Evolutionary conservation across 2,888 invertebrate species (phyloP), one percentile per base, ranked within the genome.

Genomic region (Onchidella celtica): DNA sequence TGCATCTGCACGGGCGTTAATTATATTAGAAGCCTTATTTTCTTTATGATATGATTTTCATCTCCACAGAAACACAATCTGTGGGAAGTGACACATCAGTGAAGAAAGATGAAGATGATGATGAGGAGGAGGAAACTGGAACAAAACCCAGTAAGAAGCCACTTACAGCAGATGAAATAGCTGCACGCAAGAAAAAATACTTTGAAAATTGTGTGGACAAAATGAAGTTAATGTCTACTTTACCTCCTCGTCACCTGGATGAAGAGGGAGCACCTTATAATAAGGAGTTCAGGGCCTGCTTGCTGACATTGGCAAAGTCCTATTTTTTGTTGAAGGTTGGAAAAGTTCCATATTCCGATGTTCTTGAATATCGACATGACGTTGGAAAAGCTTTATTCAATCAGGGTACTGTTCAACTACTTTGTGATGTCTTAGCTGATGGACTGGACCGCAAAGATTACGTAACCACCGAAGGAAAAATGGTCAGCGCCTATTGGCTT

Each of bases 291-390:
- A 34, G 81, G 47, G 40, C 59, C 14, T n/a, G 65, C 36, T 14
- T 81, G 21, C 69, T 81, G 0, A 55, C 21, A 17, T 38, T 81
- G 27, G 75, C 81, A n/a, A n/a, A n/a, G n/a, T n/a, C n/a, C n/a
- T 81, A 81, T 38, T 81, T 69, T 38, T 17, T 32, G 29, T 81
- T 81, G n/a, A 81, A 69, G 59, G 27, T 59, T 1, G 63, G 63
- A 6, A 47, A 75, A 24, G 40, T 59, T 3, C 81, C 81, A 3
- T 75, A 73, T 11, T 59, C 75, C 40, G 21, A 11, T n/a, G 47
- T 81, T 11, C n/a, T 3, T 36, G 55, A 75, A 32, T 74, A 69
- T 76, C 63, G 81, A 34, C n/a, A 24, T 1, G 21, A 27, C 1
- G 32, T 75, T 3, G 69, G 38, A 9, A n/a, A n/a, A n/a, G n/a